phyloP scores from a whole-genome alignment of 2,797 vertebrate genomes.

The Capromys pilorides region DNA sequence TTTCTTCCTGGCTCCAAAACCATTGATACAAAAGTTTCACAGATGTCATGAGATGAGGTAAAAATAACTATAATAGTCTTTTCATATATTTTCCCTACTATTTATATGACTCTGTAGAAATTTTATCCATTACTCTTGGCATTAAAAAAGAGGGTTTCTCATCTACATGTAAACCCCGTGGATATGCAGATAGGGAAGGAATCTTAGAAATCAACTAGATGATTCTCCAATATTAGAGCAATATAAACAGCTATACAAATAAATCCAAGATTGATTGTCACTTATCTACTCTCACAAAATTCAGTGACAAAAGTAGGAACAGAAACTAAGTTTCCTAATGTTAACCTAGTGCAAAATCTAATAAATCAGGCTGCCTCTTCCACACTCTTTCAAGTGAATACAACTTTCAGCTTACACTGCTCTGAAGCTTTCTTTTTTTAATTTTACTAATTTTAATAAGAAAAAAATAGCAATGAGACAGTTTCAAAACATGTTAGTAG shows the following conservation, averaged over 20 bases:
- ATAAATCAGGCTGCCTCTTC: not conserved
- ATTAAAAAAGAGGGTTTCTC: not conserved
- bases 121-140: not conserved
- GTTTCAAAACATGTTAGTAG: too few relatives aligned
- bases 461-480: too few relatives aligned
- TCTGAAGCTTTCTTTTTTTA: too few relatives aligned
- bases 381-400: conserved; percentile 13
- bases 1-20: conserved; percentile 18
- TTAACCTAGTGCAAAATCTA: not conserved
- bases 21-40: not conserved
- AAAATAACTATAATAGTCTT: conserved; percentile 38
- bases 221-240: not conserved
- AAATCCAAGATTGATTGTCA: conserved; percentile 11
- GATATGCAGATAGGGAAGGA: not conserved
- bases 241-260: not conserved
- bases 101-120: not conserved
- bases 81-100: not conserved
- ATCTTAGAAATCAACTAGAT: not conserved
- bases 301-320: not conserved
- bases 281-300: conserved; percentile 51
- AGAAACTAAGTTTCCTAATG: not conserved
- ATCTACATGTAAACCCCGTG: not conserved
- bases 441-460: too few relatives aligned
- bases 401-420: not conserved
- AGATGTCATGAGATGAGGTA: not conserved